phyloP scores from a whole-genome alignment of 2,888 invertebrate species.

The Parelbella ahira region DNA sequence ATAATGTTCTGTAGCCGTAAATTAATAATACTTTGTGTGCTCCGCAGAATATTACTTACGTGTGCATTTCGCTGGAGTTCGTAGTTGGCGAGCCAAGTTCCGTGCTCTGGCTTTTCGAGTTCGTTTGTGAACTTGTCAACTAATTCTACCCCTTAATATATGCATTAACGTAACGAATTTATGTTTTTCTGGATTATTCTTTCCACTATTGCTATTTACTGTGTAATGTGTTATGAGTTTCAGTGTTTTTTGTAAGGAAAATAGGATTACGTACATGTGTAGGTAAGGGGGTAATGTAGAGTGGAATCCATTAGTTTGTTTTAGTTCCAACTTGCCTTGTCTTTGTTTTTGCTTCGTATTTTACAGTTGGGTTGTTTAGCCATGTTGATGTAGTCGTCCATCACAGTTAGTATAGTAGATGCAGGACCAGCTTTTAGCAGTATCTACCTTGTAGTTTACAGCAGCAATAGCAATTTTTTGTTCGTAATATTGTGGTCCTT shows the following conservation, averaged over 20 bases:
- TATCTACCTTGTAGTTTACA: too few relatives aligned
- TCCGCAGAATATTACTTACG: slow-evolving; percentile 15
- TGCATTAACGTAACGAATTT: slow-evolving; percentile 22
- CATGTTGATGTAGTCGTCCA: too few relatives aligned
- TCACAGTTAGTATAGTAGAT: too few relatives aligned
- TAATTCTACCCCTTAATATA: slow-evolving; percentile 8
- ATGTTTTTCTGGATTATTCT: slow-evolving; percentile 3
- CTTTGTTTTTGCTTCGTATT: too few relatives aligned
- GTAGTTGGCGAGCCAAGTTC: slow-evolving; percentile 12
- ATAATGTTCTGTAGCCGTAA: slow-evolving; percentile 17
- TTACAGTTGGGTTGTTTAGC: too few relatives aligned
- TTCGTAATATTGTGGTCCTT: too few relatives aligned
- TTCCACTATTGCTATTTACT: neutral
- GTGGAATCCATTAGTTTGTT: too few relatives aligned
- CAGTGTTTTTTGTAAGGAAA: neutral
- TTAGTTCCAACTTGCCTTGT: too few relatives aligned
- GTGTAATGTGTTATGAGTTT: neutral
- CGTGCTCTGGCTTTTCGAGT: neutral
- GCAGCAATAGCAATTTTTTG: too few relatives aligned
- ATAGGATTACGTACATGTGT: too few relatives aligned
- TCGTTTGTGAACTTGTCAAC: slow-evolving; percentile 15
- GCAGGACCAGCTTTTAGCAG: too few relatives aligned
- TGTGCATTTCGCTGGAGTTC: slow-evolving; percentile 16
- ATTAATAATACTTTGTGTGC: slow-evolving; percentile 23
- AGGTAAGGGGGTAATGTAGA: too few relatives aligned